Conservation (phyloP, 2,888 invertebrate genomes). For the Spodoptera picta region DNA sequence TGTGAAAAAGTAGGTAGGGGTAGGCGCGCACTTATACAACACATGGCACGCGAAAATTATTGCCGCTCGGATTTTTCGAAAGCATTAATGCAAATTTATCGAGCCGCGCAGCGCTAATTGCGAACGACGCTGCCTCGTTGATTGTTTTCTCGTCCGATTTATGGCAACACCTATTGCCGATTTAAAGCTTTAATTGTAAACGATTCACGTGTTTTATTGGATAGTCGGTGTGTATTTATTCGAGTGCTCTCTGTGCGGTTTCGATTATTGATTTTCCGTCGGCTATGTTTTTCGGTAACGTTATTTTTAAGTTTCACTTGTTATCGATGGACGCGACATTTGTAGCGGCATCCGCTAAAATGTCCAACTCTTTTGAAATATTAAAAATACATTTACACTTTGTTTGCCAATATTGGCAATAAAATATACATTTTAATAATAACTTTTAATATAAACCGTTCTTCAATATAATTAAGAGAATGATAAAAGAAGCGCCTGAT, state of each 20-base stretch:
- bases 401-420: slow-evolving; percentile 9
- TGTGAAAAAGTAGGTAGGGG: slow-evolving; percentile 53
- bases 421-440: neutral
- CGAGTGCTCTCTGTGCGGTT: slow-evolving; percentile 81
- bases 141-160: slow-evolving; percentile 88
- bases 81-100: slow-evolving; percentile 89
- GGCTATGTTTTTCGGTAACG: slow-evolving; percentile 66
- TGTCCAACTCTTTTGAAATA: slow-evolving; percentile 6
- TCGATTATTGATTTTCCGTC: slow-evolving; percentile 84
- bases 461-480: slow-evolving; percentile 21
- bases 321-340: slow-evolving; percentile 26
- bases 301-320: slow-evolving; percentile 71
- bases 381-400: slow-evolving; percentile 10
- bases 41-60: slow-evolving; percentile 86
- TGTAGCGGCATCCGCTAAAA: slow-evolving; percentile 10
- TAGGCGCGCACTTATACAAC: slow-evolving; percentile 71
- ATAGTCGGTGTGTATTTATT: slow-evolving; percentile 87
- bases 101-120: slow-evolving; percentile 87
- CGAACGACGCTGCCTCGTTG: slow-evolving; percentile 86
- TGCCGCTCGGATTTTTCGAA: slow-evolving; percentile 87
- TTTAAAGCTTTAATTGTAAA: slow-evolving; percentile 89
- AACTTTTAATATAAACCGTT: slow-evolving; percentile 3
- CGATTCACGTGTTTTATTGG: slow-evolving; percentile 88
- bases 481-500: slow-evolving; percentile 56
- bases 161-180: slow-evolving; percentile 89